A percentile compares a stretch with the other conserved stretches of the same genome.
These are phyloP conservation scores for Euclidia mi DNA, from an alignment of 2,888 invertebrate genomes.

Conservation along the genomic window DNA sequence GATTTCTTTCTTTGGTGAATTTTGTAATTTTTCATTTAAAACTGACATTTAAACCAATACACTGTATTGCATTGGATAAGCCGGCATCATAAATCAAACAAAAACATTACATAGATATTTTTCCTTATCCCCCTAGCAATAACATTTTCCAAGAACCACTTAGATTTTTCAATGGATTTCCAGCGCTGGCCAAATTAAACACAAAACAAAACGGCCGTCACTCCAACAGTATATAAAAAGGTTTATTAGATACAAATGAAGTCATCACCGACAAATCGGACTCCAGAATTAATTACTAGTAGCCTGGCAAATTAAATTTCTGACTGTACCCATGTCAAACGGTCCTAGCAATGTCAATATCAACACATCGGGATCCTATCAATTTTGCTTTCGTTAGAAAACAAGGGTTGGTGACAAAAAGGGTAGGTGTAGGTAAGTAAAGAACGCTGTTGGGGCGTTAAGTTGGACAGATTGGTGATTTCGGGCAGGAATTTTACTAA, in stretches of 20 bases:
- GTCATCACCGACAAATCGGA: slow-evolving; percentile 1
- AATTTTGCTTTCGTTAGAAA: slow-evolving; percentile 26
- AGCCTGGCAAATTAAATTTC: slow-evolving; percentile 42
- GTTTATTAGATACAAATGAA: slow-evolving; percentile 13
- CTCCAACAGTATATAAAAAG: background rate
- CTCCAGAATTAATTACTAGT: slow-evolving; percentile 46
- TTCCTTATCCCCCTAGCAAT: slow-evolving; percentile 17
- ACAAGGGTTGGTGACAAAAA: too few relatives aligned
- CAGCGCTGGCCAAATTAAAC: background rate
- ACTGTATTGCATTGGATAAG: too few relatives aligned
- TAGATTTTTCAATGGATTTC: slow-evolving; percentile 6
- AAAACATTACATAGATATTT: too few relatives aligned
- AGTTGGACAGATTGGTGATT: too few relatives aligned
- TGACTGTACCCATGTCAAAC: slow-evolving; percentile 28
- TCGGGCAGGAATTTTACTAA: too few relatives aligned
- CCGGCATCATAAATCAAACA: too few relatives aligned
- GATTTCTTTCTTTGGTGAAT: too few relatives aligned
- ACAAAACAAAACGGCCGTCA: background rate
- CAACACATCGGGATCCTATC: slow-evolving; percentile 16
- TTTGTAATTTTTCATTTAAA: too few relatives aligned
- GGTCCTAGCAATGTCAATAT: slow-evolving; percentile 22
- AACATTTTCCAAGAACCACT: too few relatives aligned
- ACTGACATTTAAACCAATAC: too few relatives aligned
- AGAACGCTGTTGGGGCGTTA: too few relatives aligned
- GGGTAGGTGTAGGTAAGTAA: too few relatives aligned